Conservation (phyloP, 2,888 invertebrate species). For the Herminia tarsipennalis region DNA sequence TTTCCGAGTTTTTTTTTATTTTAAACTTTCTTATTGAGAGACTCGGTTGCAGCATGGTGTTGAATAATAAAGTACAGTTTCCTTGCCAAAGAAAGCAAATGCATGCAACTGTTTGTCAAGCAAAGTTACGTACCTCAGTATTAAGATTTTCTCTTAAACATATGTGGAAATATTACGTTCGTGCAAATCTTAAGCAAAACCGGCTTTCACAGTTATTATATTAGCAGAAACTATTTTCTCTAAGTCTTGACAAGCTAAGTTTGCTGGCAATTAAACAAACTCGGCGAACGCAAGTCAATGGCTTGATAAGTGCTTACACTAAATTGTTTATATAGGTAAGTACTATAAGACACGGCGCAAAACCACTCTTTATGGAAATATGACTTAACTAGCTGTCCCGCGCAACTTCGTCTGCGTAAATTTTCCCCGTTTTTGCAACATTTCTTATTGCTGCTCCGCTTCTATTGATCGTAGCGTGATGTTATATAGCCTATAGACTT, state of each 20-base stretch:
- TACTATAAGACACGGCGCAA: too few species aligned
- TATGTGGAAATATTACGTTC: constrained; percentile 35
- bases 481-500: too few species aligned
- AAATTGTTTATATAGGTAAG: background rate
- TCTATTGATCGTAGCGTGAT: too few species aligned
- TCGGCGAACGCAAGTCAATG: constrained; percentile 6
- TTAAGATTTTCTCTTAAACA: constrained; percentile 11
- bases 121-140: constrained; percentile 18
- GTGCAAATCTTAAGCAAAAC: constrained; percentile 37
- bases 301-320: background rate
- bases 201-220: constrained; percentile 49
- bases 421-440: too few species aligned
- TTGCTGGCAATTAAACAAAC: constrained; percentile 20
- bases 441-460: too few species aligned
- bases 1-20: constrained; percentile 12
- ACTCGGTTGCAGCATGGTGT: constrained; percentile 15
- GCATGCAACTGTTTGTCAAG: constrained; percentile 14
- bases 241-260: constrained; percentile 19
- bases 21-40: constrained; percentile 36
- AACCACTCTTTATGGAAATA: too few species aligned
- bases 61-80: constrained; percentile 33
- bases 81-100: constrained; percentile 29
- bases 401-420: too few species aligned
- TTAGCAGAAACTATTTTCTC: constrained; percentile 47
- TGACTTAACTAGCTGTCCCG: too few species aligned